A percentile compares a stretch with the other conserved stretches of the same genome.
These are phyloP conservation scores for Kryphioiulus occultus DNA, from an alignment of 2,888 invertebrate genomes.

Conservation along the genomic window DNA sequence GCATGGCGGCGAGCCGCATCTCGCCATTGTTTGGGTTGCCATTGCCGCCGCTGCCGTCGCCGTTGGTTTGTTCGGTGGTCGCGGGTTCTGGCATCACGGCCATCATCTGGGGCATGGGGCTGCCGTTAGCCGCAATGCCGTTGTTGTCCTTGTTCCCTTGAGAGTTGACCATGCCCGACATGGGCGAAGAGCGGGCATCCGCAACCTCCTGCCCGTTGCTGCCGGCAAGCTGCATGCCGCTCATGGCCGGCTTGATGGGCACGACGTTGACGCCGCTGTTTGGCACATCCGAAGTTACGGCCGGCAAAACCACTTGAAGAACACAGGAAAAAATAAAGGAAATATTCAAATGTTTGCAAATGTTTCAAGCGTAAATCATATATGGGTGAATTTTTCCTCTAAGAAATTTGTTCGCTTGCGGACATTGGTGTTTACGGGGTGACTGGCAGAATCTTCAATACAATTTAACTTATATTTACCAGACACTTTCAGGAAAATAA, in stretches of 20 bases:
- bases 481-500: too few relatives aligned
- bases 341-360: too few relatives aligned
- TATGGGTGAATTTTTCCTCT: too few relatives aligned
- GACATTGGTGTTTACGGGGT: too few relatives aligned
- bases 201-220: neutral
- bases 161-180: neutral
- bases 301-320: neutral
- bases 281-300: neutral
- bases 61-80: neutral
- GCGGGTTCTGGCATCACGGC: neutral
- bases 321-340: neutral
- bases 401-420: too few relatives aligned
- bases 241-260: neutral
- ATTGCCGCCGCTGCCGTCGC: neutral
- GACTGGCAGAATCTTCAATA: too few relatives aligned
- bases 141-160: neutral
- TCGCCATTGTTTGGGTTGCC: neutral
- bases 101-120: neutral
- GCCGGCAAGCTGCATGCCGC: neutral
- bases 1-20: neutral
- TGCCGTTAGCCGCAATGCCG: neutral
- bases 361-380: too few relatives aligned
- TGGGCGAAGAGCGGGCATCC: neutral
- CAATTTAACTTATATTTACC: too few relatives aligned
- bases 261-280: conserved; percentile 14